Percentiles rank a stretch among this genome's conserved stretches.
Evolutionary conservation across 2,888 invertebrate genomes (phyloP).

Genomic region (Pyrocoelia pectoralis): DNA sequence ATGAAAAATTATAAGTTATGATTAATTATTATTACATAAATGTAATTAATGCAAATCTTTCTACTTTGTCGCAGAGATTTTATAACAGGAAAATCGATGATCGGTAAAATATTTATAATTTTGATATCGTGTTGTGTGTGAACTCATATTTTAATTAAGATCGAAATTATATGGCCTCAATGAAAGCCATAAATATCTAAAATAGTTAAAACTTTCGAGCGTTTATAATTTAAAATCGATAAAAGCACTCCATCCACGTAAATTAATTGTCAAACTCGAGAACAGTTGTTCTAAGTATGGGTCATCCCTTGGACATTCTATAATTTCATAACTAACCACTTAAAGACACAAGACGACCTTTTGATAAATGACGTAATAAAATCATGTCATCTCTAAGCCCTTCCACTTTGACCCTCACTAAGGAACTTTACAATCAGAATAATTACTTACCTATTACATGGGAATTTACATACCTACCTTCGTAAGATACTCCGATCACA

Average conservation of each 20-base stretch:
- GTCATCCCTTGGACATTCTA: neutral
- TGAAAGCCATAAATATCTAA: neutral
- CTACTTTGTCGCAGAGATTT: too few species aligned
- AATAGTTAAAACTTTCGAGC: neutral
- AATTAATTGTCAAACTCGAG: conserved; percentile 3
- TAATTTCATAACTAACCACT: conserved; percentile 12
- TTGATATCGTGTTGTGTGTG: neutral
- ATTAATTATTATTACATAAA: too few species aligned
- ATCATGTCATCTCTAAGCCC: neutral
- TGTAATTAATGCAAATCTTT: too few species aligned
- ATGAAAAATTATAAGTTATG: too few species aligned
- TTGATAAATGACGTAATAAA: neutral
- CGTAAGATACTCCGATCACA: conserved; percentile 19
- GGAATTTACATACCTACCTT: too few species aligned
- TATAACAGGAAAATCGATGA: too few species aligned
- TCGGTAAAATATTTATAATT: neutral
- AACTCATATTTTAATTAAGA: neutral
- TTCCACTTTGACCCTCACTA: neutral
- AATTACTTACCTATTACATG: too few species aligned
- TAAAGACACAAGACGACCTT: neutral
- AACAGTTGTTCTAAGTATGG: neutral
- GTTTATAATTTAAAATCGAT: neutral
- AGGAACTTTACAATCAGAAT: neutral
- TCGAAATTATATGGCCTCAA: neutral
- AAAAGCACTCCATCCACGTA: conserved; percentile 7